Evolutionary conservation across 2,888 invertebrate species (phyloP), one percentile per base, ranked within the genome.

Genomic region (Athripsodes cinereus): DNA sequence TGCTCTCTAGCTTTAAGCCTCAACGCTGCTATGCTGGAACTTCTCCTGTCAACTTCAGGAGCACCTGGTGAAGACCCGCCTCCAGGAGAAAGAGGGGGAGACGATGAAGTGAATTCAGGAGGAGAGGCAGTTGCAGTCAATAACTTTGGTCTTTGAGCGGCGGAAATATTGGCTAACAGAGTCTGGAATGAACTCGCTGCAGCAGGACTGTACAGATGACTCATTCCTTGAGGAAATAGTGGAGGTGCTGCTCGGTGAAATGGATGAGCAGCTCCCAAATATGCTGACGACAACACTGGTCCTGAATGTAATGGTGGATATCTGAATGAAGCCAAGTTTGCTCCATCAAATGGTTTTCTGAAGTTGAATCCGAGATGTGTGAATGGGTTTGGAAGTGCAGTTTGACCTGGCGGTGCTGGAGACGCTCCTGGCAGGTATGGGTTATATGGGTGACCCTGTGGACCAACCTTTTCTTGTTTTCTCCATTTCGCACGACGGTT

Each of bases 401-500:
- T 84, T 1, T 68, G 66, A 18, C 69, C 67, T 18, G 70, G 67
- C 48, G 85, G 82, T 2, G 83, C 81, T 46, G 80, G 81, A 52
- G 75, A 80, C n/a, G 80, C 81, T 49, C 85, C 83, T 52, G 85
- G 81, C 64, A 90, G 71, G 73, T 91, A 92, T 1, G 92, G 91
- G 71, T 89, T 92, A 81, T 93, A 93, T 1, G 93, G 93, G 72
- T 93, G 93, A 1, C 83, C 92, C 68, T 92, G 89, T 0, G 93
- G 93, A 0, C 93, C 93, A 58, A 93, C 93, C 74, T 92, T 93
- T 74, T 93, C 93, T 69, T 92, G 92, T 69, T 94, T 94, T 44
- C 94, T 82, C 93, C 93, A 94, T 75, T 94, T 94, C 50, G 93
- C 93, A 44, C 93, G 81, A 1, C 93, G 83, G 72, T 94, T 94